Evolutionary conservation across 2,888 invertebrate genomes (phyloP).

Genomic region (Fissipunctia ypsillon): DNA sequence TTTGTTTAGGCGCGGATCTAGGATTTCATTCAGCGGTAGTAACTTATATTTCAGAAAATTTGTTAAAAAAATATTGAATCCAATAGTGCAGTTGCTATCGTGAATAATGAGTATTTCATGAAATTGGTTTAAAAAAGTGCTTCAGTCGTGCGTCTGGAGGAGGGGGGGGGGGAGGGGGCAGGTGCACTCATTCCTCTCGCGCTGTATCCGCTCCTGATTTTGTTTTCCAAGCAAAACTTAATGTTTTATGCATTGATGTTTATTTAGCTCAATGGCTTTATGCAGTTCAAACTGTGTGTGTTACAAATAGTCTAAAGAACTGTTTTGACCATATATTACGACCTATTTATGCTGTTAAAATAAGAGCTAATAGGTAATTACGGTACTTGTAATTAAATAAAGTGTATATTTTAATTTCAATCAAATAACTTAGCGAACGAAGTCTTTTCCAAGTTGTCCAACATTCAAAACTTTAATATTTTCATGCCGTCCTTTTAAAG

Average conservation of each 20-base stretch:
- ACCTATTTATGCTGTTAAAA: not conserved
- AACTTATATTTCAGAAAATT: not conserved
- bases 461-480: not conserved
- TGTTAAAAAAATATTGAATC: not conserved
- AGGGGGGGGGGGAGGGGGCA: not conserved
- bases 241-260: not conserved
- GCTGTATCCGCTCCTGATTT: not conserved
- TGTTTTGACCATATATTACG: not conserved
- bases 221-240: not conserved
- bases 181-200: not conserved
- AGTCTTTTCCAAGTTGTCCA: conserved; percentile 2
- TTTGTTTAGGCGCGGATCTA: not conserved
- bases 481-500: not conserved
- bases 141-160: not conserved
- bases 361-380: not conserved
- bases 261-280: not conserved
- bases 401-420: conserved; percentile 2
- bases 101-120: not conserved
- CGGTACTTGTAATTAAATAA: not conserved
- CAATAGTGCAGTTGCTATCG: not conserved
- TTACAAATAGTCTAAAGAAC: not conserved
- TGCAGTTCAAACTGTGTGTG: not conserved
- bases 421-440: not conserved
- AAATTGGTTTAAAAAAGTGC: not conserved
- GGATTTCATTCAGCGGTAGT: not conserved